Evolutionary conservation across 2,888 invertebrate species (phyloP).

Genomic region (Pterostichus niger): DNA sequence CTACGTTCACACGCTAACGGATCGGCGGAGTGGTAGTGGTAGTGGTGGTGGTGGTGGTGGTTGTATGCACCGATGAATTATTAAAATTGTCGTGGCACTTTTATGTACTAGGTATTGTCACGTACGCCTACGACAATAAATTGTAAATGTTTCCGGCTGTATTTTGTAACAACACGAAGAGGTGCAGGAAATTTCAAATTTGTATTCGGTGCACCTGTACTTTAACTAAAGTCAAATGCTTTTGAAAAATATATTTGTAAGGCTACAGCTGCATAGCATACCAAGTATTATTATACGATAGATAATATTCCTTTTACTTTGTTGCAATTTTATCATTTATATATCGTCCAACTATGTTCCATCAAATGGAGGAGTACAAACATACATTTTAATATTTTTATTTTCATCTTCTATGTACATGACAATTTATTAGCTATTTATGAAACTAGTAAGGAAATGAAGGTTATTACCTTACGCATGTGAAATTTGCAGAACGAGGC

Average conservation of each 20-base stretch:
- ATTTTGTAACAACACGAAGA: conserved; percentile 25
- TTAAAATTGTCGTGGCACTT: conserved; percentile 1
- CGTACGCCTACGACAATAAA: conserved; percentile 37
- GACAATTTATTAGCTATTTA: too few relatives aligned
- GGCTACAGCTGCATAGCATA: neutral
- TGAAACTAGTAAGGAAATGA: too few relatives aligned
- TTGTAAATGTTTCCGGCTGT: conserved; percentile 13
- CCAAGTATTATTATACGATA: neutral
- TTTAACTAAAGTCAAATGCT: conserved; percentile 6
- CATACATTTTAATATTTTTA: too few relatives aligned
- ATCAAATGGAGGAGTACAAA: too few relatives aligned
- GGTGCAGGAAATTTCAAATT: conserved; percentile 25
- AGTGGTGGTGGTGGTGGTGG: neutral
- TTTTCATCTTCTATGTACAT: too few relatives aligned
- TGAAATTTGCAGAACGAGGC: too few relatives aligned
- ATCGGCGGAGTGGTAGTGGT: too few relatives aligned
- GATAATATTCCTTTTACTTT: neutral
- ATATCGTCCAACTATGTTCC: too few relatives aligned
- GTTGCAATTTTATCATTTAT: neutral
- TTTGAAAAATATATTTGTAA: conserved; percentile 22
- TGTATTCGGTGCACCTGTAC: conserved; percentile 15
- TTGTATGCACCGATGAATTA: conserved; percentile 27
- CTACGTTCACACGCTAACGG: neutral
- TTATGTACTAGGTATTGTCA: conserved; percentile 37
- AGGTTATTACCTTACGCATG: too few relatives aligned